A percentile compares a stretch with the other conserved stretches of the same genome.
Evolutionary conservation across 2,888 invertebrate species (phyloP).

Genomic region (Phaonia tiefii): DNA sequence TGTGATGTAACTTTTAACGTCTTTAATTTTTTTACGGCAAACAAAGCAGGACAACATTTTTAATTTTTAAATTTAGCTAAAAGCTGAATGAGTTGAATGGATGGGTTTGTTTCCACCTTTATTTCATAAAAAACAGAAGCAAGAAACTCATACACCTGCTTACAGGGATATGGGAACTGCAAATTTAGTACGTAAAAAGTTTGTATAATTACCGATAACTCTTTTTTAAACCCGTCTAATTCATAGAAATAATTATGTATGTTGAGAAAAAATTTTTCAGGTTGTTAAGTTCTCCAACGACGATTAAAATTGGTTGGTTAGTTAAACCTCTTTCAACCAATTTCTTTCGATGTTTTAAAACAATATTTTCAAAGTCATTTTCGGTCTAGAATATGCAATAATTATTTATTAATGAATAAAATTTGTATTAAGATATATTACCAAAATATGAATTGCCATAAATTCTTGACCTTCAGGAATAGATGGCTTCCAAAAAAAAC

Average conservation of each 20-base stretch:
- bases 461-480: too few relatives aligned
- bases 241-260: constrained; percentile 36
- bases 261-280: constrained; percentile 32
- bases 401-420: too few relatives aligned
- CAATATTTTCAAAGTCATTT: constrained; percentile 35
- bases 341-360: constrained; percentile 23
- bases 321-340: constrained; percentile 23
- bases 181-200: constrained; percentile 40
- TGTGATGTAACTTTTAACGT: constrained; percentile 40
- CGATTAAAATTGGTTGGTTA: constrained; percentile 29
- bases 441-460: too few relatives aligned
- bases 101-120: constrained; percentile 29
- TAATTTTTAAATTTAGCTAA: constrained; percentile 33
- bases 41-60: constrained; percentile 40
- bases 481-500: too few relatives aligned
- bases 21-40: constrained; percentile 46
- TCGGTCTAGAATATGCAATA: constrained; percentile 32
- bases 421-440: too few relatives aligned
- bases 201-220: constrained; percentile 35
- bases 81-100: constrained; percentile 34
- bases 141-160: constrained; percentile 37
- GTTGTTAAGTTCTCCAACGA: constrained; percentile 38
- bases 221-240: constrained; percentile 27
- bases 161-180: constrained; percentile 33
- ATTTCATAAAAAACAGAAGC: constrained; percentile 32